phyloP scores from a whole-genome alignment of 2,797 vertebrate genomes.

The Cynopterus sphinx region DNA sequence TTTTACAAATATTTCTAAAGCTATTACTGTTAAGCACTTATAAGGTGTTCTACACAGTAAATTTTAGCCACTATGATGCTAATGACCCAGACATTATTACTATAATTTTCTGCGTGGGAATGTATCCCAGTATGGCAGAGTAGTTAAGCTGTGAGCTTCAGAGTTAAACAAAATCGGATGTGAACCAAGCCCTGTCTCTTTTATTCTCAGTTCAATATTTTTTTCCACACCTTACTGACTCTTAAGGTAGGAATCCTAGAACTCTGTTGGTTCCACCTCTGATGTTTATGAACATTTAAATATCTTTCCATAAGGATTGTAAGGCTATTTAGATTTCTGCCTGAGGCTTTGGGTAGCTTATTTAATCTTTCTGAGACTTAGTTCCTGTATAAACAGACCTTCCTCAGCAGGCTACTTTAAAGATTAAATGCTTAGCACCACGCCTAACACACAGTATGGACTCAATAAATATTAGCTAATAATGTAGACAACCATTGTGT shows the following conservation, averaged over 20 bases:
- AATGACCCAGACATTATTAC: constrained; percentile 38
- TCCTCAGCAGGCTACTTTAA: not conserved
- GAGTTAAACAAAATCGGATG: not conserved
- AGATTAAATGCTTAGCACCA: not conserved
- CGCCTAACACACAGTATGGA: not conserved
- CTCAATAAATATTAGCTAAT: not conserved
- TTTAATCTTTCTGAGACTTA: not conserved
- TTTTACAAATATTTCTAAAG: not conserved
- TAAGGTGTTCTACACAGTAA: not conserved
- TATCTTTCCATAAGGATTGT: not conserved
- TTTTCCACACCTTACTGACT: not conserved
- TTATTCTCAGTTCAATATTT: constrained; percentile 22
- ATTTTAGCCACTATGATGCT: not conserved
- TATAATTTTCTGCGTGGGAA: constrained; percentile 32
- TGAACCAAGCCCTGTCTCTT: not conserved
- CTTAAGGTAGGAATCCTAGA: constrained; percentile 4
- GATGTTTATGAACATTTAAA: constrained; percentile 1
- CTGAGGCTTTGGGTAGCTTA: not conserved
- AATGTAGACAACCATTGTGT: not conserved
- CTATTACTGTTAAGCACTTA: constrained; percentile 15
- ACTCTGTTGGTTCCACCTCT: not conserved
- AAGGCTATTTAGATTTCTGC: constrained; percentile 1
- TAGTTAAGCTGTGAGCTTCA: not conserved
- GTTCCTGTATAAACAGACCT: not conserved
- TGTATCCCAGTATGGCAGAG: not conserved